Percentiles rank a stretch among this genome's conserved stretches.
Conservation (phyloP, 2,888 invertebrate genomes). For the Tetranychus piercei region DNA sequence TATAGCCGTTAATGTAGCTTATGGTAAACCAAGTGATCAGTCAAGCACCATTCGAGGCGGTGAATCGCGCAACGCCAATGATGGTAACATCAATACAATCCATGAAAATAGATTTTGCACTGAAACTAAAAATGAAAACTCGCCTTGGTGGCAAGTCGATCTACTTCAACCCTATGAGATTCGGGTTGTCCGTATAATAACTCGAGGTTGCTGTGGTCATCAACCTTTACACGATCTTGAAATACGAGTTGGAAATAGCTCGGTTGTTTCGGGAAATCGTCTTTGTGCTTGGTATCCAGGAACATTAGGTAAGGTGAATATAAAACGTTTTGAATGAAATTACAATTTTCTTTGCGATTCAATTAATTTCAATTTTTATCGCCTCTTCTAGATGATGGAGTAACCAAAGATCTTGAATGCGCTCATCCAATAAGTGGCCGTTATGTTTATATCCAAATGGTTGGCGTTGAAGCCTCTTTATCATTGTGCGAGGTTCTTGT, state of each 20-base stretch:
- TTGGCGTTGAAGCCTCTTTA: slow-evolving; percentile 70
- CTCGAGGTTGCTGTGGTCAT: slow-evolving; percentile 45
- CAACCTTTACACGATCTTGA: slow-evolving; percentile 72
- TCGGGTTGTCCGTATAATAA: slow-evolving; percentile 65
- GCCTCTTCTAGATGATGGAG: slow-evolving; percentile 52
- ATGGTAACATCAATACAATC: slow-evolving; percentile 61
- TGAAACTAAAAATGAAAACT: slow-evolving; percentile 69
- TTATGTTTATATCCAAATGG: slow-evolving; percentile 68
- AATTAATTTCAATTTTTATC: neutral
- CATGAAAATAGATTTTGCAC: slow-evolving; percentile 73
- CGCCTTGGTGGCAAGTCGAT: slow-evolving; percentile 85
- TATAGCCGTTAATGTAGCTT: slow-evolving; percentile 29
- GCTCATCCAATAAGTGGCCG: slow-evolving; percentile 66
- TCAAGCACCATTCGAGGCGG: slow-evolving; percentile 63
- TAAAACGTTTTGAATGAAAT: no score
- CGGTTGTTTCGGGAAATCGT: slow-evolving; percentile 65
- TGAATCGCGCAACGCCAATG: slow-evolving; percentile 61
- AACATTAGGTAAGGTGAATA: slow-evolving; percentile 37
- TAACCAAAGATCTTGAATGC: slow-evolving; percentile 70
- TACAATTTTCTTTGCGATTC: neutral
- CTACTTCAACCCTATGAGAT: slow-evolving; percentile 62
- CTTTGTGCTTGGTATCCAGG: slow-evolving; percentile 85
- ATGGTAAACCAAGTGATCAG: slow-evolving; percentile 61
- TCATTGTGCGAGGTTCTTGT: slow-evolving; percentile 80
- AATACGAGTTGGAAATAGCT: slow-evolving; percentile 51